phyloP scores from a whole-genome alignment of 92 coral and sea anemone genomes.

The Epizoanthus ramosus region DNA sequence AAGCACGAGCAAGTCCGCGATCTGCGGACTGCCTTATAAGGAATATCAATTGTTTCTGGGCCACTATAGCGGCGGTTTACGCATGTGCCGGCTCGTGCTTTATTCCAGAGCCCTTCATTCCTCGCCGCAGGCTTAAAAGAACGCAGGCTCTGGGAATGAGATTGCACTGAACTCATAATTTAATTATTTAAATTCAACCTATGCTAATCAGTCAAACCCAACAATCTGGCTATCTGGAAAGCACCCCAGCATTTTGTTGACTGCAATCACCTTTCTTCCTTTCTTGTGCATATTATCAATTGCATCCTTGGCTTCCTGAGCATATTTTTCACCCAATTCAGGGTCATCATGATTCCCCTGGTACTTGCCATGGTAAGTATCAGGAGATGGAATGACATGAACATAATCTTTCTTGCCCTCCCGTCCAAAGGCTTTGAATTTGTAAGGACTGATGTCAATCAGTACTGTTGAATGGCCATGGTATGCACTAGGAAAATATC shows the following conservation, averaged over 20 bases:
- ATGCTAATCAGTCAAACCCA: not conserved
- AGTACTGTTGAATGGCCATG: constrained; percentile 92
- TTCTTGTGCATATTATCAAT: constrained; percentile 75
- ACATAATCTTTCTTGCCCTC: constrained; percentile 85
- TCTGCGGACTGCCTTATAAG: too few relatives aligned
- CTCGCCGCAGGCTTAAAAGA: too few relatives aligned
- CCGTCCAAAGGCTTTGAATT: constrained; percentile 68
- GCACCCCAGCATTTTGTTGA: not conserved
- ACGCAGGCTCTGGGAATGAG: too few relatives aligned
- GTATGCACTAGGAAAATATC: constrained; percentile 74
- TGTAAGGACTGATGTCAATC: constrained; percentile 92
- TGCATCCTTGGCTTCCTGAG: constrained; percentile 79
- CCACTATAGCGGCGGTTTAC: too few relatives aligned
- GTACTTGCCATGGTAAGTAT: constrained; percentile 88
- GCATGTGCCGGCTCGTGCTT: too few relatives aligned
- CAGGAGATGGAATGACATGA: constrained; percentile 86
- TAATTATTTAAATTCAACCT: not conserved
- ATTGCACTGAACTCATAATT: too few relatives aligned
- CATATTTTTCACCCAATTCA: constrained; percentile 84
- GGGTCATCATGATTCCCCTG: constrained; percentile 74
- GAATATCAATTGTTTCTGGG: too few relatives aligned
- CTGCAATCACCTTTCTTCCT: constrained; percentile 72
- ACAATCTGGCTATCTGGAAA: too few relatives aligned
- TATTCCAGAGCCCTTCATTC: too few relatives aligned
- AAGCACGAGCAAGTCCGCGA: too few relatives aligned